A percentile compares a stretch with the other conserved stretches of the same genome.
Conservation (phyloP, 1,140 invertebrate species). For the Pseudomyrmex gracilis region DNA sequence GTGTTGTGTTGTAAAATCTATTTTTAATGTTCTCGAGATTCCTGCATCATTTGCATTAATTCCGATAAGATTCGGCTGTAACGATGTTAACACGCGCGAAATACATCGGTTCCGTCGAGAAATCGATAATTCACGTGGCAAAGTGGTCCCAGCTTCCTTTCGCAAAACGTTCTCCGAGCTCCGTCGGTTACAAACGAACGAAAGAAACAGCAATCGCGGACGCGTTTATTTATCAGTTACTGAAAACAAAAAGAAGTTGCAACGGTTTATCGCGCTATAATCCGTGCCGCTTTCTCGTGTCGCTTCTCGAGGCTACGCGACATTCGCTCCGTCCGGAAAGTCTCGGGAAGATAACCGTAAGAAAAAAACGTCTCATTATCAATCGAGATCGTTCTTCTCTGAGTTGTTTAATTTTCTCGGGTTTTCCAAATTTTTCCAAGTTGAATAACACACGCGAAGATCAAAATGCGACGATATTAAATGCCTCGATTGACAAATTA, state of each 20-base stretch:
- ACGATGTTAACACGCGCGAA: slow-evolving; percentile 18
- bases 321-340: not conserved
- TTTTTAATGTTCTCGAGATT: slow-evolving; percentile 32
- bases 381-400: slow-evolving; percentile 25
- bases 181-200: not conserved
- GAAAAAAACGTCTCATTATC: slow-evolving; percentile 4
- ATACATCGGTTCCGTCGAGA: slow-evolving; percentile 20
- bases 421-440: not conserved
- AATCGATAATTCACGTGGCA: not conserved
- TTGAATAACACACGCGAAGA: not conserved
- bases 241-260: slow-evolving; percentile 38
- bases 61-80: not conserved
- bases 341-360: not conserved
- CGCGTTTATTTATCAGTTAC: slow-evolving; percentile 24
- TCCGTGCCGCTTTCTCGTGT: slow-evolving; percentile 64
- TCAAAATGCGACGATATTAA: not conserved
- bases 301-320: not conserved
- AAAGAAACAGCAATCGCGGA: not conserved
- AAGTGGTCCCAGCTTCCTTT: slow-evolving; percentile 47
- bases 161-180: slow-evolving; percentile 58
- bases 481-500: not conserved
- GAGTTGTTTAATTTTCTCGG: not conserved
- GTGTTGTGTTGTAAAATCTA: slow-evolving; percentile 23
- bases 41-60: not conserved
- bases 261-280: slow-evolving; percentile 16